Conservation (phyloP, 2,888 invertebrate species). For the Drosophila anomalata region DNA sequence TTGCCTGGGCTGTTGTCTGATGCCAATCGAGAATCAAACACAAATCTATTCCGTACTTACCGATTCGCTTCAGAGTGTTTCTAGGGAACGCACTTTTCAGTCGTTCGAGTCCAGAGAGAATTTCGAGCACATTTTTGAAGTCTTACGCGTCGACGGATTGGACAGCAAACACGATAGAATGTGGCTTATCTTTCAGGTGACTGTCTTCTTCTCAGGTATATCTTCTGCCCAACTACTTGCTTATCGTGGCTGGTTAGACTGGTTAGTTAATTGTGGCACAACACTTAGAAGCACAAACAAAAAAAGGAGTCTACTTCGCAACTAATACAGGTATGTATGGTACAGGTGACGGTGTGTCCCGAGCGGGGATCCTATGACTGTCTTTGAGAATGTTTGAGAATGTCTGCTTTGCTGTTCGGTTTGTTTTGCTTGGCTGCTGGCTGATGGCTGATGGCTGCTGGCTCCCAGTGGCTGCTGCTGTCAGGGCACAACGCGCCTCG, state of each 20-base stretch:
- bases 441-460: constrained; percentile 14
- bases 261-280: constrained; percentile 30
- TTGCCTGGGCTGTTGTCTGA: background rate
- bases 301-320: constrained; percentile 26
- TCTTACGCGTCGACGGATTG: constrained; percentile 17
- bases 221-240: background rate
- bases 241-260: constrained; percentile 9
- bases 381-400: constrained; percentile 3
- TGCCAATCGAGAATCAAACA: constrained; percentile 11
- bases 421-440: constrained; percentile 25
- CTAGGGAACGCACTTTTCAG: constrained; percentile 70
- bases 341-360: background rate
- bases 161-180: constrained; percentile 2
- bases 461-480: constrained; percentile 16
- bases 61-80: constrained; percentile 21
- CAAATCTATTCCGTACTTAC: constrained; percentile 51
- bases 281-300: constrained; percentile 37
- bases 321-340: background rate
- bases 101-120: constrained; percentile 72
- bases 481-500: constrained; percentile 58
- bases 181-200: background rate
- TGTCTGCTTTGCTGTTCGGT: constrained; percentile 11
- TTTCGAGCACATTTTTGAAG: constrained; percentile 77
- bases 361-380: background rate
- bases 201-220: constrained; percentile 1